Conservation (phyloP, 2,888 invertebrate genomes). For the Hydropsyche betteni region DNA sequence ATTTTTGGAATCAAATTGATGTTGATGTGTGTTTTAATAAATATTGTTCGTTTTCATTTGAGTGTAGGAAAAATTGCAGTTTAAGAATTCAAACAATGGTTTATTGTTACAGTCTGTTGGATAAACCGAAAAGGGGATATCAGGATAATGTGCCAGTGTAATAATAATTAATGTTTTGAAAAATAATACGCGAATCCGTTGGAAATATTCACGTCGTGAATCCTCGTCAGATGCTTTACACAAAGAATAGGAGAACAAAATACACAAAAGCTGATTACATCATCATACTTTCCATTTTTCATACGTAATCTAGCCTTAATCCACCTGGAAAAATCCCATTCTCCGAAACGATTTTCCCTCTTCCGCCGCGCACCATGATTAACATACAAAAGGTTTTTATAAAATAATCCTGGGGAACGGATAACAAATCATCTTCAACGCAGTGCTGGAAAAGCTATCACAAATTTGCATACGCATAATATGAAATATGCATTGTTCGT, state of each 20-base stretch:
- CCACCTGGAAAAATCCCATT: constrained; percentile 66
- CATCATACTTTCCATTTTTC: constrained; percentile 52
- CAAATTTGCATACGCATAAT: constrained; percentile 36
- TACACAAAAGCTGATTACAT: constrained; percentile 43
- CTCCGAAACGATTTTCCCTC: constrained; percentile 60
- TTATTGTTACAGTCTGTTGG: neutral
- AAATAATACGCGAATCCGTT: constrained; percentile 33
- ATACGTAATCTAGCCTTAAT: constrained; percentile 64
- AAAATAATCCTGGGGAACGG: constrained; percentile 51
- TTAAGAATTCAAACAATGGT: constrained; percentile 3
- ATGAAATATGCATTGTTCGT: constrained; percentile 20
- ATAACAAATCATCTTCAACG: constrained; percentile 50
- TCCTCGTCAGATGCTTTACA: constrained; percentile 38
- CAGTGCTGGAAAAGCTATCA: constrained; percentile 19
- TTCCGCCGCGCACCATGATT: constrained; percentile 54
- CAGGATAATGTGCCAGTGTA: neutral
- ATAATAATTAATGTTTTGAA: constrained; percentile 32
- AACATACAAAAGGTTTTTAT: constrained; percentile 53
- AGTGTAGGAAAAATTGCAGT: neutral
- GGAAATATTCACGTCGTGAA: constrained; percentile 37
- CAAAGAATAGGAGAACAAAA: constrained; percentile 18
- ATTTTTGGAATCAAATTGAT: no score
- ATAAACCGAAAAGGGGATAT: neutral
- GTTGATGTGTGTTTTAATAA: no score
- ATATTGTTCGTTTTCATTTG: neutral